Base-by-base conservation (phyloP, 2,797 vertebrate species). In the Apogon hyalosoma region DNA sequence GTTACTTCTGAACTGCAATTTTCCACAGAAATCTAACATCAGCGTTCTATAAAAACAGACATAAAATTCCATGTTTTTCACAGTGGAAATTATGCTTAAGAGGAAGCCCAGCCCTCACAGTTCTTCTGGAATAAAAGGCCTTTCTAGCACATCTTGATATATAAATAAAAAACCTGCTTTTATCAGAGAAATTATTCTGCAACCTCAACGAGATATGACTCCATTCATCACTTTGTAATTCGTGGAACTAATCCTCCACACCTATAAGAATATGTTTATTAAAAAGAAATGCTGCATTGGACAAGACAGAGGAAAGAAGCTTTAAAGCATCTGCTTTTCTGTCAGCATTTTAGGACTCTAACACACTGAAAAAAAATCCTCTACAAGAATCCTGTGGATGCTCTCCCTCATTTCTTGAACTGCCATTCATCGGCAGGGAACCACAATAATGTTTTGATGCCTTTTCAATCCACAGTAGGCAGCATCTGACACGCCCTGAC, bases 181-280 rank as follows among this genome's bases (percentile, higher is more conserved):
- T 75, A 84, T 82, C 79, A 78, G 59, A 70, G 61, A 73, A 72
- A 79, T 50, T 61, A 75, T 68, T 76, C 63, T 16, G 47, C 36
- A 83, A 83, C 75, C 69, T 75, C 64, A 7, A 61, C 68, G 66
- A 85, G 60, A 76, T 49, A 71, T 55, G 56, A 75, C 63, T 76
- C 69, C 58, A 74, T 82, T 80, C 71, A 83, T 62, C 65, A 77
- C 71, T 71, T 80, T 60, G 14, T 80, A 75, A 86, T 85, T 76
- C 77, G 68, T 11, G 1, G 2, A 67, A 64, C 73, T 85, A 72
- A 84, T 83, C 81, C 74, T 79, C 77, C 72, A 88, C 70, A 89
- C 73, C 62, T 71, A 64, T 67, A 72, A 86, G 62, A 28, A 5
- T 2, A 72, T 72, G 70, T 80, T 83, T 64, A 52, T 52, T 41